Percentiles rank a stretch among this genome's conserved stretches.
Evolutionary conservation across 2,797 vertebrate species (phyloP).

Genomic region (Tragopan temminckii): DNA sequence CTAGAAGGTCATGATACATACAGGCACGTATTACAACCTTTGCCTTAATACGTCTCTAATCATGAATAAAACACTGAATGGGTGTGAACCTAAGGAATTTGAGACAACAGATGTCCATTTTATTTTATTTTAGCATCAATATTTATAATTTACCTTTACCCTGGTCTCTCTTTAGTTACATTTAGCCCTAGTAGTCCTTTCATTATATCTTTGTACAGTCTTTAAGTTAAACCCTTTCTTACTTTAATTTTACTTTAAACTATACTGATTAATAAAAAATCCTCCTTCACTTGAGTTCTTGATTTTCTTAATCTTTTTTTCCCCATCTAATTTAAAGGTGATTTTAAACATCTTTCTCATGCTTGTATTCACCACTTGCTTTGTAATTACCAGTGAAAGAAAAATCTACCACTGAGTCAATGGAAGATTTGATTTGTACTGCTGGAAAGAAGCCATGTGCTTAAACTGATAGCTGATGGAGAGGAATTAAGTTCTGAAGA

Average conservation of each 20-base stretch:
- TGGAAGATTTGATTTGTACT: neutral
- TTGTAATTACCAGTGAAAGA: neutral
- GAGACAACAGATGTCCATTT: neutral
- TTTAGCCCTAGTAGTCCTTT: neutral
- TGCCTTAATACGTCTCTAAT: neutral
- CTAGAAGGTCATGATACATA: neutral
- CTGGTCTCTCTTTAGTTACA: neutral
- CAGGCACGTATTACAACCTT: neutral
- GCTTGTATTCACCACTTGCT: neutral
- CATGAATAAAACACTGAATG: constrained; percentile 8
- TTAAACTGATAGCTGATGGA: neutral
- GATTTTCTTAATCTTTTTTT: neutral
- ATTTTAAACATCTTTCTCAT: neutral
- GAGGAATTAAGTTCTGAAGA: neutral
- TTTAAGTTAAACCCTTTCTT: neutral
- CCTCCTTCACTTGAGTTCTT: neutral
- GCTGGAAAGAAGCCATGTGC: neutral
- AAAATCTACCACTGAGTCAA: neutral
- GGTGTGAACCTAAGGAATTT: neutral
- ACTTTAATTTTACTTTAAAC: neutral
- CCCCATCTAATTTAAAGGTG: neutral
- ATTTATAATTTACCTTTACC: neutral
- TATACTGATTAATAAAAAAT: neutral
- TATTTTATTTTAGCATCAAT: neutral
- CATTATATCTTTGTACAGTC: neutral